Percentiles rank a stretch among this genome's conserved stretches.
Evolutionary conservation across 2,797 vertebrate genomes (phyloP).

Genomic region (Sebastes taczanowskii): DNA sequence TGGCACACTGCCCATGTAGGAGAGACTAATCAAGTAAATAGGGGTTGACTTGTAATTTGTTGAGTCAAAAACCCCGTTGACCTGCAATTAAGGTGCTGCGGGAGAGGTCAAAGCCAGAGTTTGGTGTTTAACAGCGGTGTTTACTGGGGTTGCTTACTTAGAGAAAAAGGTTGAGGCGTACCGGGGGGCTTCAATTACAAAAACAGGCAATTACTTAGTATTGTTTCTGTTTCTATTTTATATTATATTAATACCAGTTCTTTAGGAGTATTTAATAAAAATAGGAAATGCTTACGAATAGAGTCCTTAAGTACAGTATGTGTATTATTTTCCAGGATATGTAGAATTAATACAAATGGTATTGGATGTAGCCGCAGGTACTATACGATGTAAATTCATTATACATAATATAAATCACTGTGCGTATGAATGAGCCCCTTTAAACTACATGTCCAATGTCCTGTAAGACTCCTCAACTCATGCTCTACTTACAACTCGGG

Average conservation of each 20-base stretch:
- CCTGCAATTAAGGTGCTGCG: slow-evolving; percentile 40
- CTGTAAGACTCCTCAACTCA: no score
- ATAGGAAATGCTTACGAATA: not conserved
- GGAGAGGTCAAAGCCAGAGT: slow-evolving; percentile 30
- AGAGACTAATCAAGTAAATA: slow-evolving; percentile 61
- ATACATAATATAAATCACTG: not conserved
- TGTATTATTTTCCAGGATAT: not conserved
- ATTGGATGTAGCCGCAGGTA: not conserved
- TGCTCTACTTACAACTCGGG: not conserved
- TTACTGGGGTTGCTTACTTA: slow-evolving; percentile 23
- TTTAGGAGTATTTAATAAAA: not conserved
- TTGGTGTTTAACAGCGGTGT: slow-evolving; percentile 11
- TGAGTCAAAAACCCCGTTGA: slow-evolving; percentile 52
- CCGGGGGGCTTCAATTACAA: not conserved
- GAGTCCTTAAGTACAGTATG: not conserved
- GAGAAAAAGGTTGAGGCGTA: slow-evolving; percentile 1
- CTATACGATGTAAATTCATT: not conserved
- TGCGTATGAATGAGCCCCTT: not conserved
- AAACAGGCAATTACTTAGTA: not conserved
- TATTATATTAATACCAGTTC: not conserved
- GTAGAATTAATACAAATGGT: not conserved
- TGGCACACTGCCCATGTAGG: slow-evolving; percentile 40
- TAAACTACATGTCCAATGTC: no score
- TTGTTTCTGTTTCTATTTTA: not conserved
- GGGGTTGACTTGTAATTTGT: slow-evolving; percentile 60